phyloP scores from a whole-genome alignment of 2,888 invertebrate species.

The Adineta ricciae region DNA sequence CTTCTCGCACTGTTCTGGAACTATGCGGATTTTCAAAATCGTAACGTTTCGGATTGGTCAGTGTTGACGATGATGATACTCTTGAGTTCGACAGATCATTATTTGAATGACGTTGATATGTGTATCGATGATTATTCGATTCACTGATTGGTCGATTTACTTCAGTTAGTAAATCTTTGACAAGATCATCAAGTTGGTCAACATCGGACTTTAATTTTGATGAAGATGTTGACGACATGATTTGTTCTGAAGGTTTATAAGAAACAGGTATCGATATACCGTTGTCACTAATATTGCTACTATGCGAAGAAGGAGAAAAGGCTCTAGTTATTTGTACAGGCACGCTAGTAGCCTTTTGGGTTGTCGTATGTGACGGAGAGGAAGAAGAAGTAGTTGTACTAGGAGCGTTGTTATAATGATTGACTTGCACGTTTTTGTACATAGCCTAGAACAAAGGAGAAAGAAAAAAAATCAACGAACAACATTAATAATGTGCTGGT shows the following conservation, averaged over 20 bases:
- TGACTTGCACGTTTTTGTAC: constrained; percentile 24
- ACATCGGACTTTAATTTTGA: constrained; percentile 3
- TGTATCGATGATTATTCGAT: background rate
- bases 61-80: background rate
- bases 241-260: background rate
- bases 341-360: background rate
- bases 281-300: background rate
- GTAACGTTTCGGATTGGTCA: background rate
- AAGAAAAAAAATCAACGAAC: constrained; percentile 1
- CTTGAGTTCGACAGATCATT: background rate
- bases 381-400: constrained; percentile 4
- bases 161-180: constrained; percentile 6
- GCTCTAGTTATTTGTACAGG: background rate
- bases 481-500: background rate
- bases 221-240: background rate
- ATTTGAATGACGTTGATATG: background rate
- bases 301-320: background rate
- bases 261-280: background rate
- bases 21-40: background rate
- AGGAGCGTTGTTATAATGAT: constrained; percentile 18
- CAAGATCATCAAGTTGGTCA: constrained; percentile 16
- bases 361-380: background rate
- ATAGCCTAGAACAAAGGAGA: background rate
- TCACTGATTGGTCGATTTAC: constrained; percentile 6
- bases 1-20: background rate